Base-by-base conservation (phyloP, 2,888 invertebrate genomes). In the Cloeon dipterum region DNA sequence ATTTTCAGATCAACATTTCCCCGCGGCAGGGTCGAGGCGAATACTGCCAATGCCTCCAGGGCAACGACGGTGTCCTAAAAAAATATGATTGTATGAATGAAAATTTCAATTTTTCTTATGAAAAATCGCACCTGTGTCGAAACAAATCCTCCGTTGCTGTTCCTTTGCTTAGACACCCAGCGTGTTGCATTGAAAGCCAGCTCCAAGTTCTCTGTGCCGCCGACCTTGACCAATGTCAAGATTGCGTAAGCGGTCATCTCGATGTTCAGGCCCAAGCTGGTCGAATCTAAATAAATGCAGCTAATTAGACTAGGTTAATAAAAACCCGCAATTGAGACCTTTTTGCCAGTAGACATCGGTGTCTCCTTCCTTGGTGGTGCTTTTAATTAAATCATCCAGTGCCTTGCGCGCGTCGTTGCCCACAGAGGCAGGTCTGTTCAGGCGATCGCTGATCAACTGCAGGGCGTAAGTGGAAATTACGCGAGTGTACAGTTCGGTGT, bases 101-200 rank as follows among this genome's bases (percentile, higher is more conserved):
- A n/a, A n/a, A n/a, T n/a, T n/a, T n/a, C n/a, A n/a, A n/a, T n/a
- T n/a, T n/a, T n/a, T n/a, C n/a, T n/a, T n/a, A n/a, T n/a, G n/a
- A n/a, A n/a, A n/a, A n/a, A n/a, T n/a, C n/a, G n/a, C 44, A 69
- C 72, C 62, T 76, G 81, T 0, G 82, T 79, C 2, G 79, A 72
- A 1, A 68, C 54, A 47, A 81, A 81, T 2, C 78, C 79, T 3
- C 82, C 82, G 3, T 65, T 56, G 3, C 68, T 57, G 40, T 69
- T 68, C 29, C 74, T 59, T 48, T 77, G 73, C 2, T 69, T 61
- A 4, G 72, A 63, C 34, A 85, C 58, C 81, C 82, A 83, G 38
- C 72, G 65, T 1, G 74, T 61, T 2, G 74, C 70, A 8, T 68
- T 65, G 32, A 70, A 53, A 2, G 67, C 66, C 34, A 62, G 58